Evolutionary conservation across 2,797 vertebrate species (phyloP), one percentile per base, ranked within the genome.

Genomic region (Eutrigla gurnardus): DNA sequence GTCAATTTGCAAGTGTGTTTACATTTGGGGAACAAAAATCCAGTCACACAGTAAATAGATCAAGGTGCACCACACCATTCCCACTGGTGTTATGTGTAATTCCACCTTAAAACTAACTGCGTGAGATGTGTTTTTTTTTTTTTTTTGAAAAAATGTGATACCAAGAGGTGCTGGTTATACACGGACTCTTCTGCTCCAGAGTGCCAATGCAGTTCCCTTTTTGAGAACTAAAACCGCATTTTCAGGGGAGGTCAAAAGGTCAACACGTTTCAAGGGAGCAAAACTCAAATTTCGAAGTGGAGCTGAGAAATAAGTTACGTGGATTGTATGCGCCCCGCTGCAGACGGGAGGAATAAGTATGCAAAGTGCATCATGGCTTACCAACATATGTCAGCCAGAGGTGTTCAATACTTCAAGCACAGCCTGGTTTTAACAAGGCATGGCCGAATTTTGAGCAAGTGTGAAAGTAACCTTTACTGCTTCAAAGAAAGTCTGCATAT

Each of bases 401-500:
- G 82, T 88, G 86, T 80, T 83, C 81, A 82, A 85, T 75, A 86
- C 82, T 84, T 62, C 32, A 77, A 25, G 54, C 70, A 73, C 81
- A 88, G 79, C 86, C 81, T 78, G 82, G 76, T 86, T 86, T 86
- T 87, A 90, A 92, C 88, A 73, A 77, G 83, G 82, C 91, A 86
- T 91, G 86, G 85, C 76, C 40, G 71, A 87, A 87, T 92, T 86
- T 82, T 87, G 82, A 93, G 88, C 65, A 39, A 84, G 86, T 91
- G 90, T 91, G 90, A 90, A 93, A 93, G 86, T 89, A 93, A 91
- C 89, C 85, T 89, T 91, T 87, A 86, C 88, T 77, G 87, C 92
- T 94, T 93, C 93, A 94, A 93, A 94, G 92, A 90, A 88, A 90
- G 90, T 88, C 81, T 90, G 74, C 88, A 87, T 86, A 91, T 91